Base-by-base conservation (phyloP, 2,797 vertebrate species). In the Lerista edwardsae region DNA sequence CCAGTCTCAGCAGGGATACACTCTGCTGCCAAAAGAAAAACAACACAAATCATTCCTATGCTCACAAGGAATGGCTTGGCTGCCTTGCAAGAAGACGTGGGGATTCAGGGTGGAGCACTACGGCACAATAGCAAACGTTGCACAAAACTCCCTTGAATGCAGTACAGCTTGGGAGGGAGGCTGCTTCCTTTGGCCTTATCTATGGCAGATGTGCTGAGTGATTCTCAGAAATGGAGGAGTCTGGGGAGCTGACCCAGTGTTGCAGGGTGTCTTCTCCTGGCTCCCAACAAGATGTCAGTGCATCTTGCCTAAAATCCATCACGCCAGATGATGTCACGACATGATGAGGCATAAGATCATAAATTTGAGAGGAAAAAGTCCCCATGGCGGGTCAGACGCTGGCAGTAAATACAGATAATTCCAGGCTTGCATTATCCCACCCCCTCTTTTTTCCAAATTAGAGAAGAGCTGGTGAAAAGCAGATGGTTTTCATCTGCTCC, bases 341-440 rank as follows among this genome's bases (percentile, higher is more conserved):
- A 77, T 0, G 55, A 90, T 91, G 92, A 93, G 87, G 92, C 91
- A 91, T 76, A 61, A 72, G 75, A 77, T 80, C 79, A 88, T 92
- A 93, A 93, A 94, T 93, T 90, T 89, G 61, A 85, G 68, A 34
- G 81, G 85, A 64, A 85, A 73, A 83, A 92, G 91, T 93, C 86
- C 89, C 90, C 92, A 92, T 79, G 91, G 83, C 78, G 90, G 93
- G 90, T 95, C 92, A 92, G 89, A 94, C 92, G 89, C 90, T 93
- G 92, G 92, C 91, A 94, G 86, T 93, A 92, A 94, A 94, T 94
- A 91, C 90, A 91, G 91, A 94, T 92, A 94, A 92, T 93, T 86
- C 73, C 79, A 86, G 76, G 55, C 72, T 69, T 80, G 79, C 47
- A 10, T 68, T 90, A 93, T 85, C 89, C 88, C 88, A 72, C 93